Evolutionary conservation across 2,797 vertebrate species (phyloP), one percentile per base, ranked within the genome.

Genomic region (Oceanodroma leucorhoa): DNA sequence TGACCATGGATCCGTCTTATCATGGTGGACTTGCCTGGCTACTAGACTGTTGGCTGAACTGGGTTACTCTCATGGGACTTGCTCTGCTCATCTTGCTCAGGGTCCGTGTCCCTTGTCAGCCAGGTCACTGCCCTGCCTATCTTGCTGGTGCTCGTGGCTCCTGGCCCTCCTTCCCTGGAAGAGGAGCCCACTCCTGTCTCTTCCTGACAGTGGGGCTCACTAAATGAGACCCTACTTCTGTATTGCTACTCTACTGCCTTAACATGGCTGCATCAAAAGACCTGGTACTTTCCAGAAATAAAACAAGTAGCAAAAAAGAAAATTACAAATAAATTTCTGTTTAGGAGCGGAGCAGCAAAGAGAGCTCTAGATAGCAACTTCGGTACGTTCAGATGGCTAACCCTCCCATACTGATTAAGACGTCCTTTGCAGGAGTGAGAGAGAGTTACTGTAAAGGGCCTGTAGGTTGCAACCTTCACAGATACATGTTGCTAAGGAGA

Each of bases 401-500:
- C 26, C 19, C 27, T 81, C 48, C 51, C 1, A 4, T 58, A 26
- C 24, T 50, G 81, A 93, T 90, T 75, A 84, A 87, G 53, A 73
- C 0, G 0, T 34, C 64, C 61, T 96, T 87, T 32, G 22, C 50
- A 64, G 23, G 40, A 91, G n/a, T 10, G 34, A 84, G 72, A 41
- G n/a, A 36, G 17, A 36, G 40, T 57, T 70, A 58, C 53, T 51
- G 32, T 50, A 75, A 82, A 90, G 48, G 43, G 27, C 40, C 83
- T 76, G 64, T 69, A 89, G 78, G 79, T 70, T 93, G 29, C 43
- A 92, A 50, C 72, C 54, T 41, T 86, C n/a, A 22, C 51, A 84
- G 61, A 91, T 61, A 81, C 32, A 13, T 34, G 45, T 85, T 95
- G 73, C 89, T 95, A 90, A 94, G 78, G 82, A 94, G 90, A 95